phyloP scores from a whole-genome alignment of 2,888 invertebrate genomes.

The Saturnia japonica region DNA sequence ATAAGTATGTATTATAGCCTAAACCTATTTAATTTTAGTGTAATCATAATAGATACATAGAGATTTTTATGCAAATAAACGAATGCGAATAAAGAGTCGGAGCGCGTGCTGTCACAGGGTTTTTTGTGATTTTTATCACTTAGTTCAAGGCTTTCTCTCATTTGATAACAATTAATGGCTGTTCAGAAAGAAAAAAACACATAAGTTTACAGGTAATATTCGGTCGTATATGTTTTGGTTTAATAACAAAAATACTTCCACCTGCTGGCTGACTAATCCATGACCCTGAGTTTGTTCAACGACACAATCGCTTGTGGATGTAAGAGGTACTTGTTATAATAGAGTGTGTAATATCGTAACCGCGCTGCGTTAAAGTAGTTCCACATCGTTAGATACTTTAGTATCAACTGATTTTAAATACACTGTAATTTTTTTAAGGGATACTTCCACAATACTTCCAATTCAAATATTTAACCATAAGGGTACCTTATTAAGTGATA shows the following conservation, averaged over 20 bases:
- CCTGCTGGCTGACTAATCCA: constrained; percentile 32
- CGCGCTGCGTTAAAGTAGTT: constrained; percentile 1
- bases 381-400: neutral
- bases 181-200: neutral
- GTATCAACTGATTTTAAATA: neutral
- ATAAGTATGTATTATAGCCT: too few relatives aligned
- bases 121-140: neutral
- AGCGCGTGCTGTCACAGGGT: neutral
- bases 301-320: constrained; percentile 29
- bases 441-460: neutral
- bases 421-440: neutral
- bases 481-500: neutral
- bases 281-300: constrained; percentile 41
- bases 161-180: neutral
- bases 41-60: too few relatives aligned
- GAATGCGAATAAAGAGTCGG: too few relatives aligned
- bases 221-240: neutral
- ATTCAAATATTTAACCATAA: neutral
- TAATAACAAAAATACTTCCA: constrained; percentile 18
- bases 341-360: constrained; percentile 26
- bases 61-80: too few relatives aligned
- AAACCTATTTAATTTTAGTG: too few relatives aligned
- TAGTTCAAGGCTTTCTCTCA: neutral
- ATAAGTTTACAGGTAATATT: neutral
- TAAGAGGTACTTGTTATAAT: constrained; percentile 30